Conservation (phyloP, 2,113 vertebrate species). For the Ornithorhynchus anatinus region DNA sequence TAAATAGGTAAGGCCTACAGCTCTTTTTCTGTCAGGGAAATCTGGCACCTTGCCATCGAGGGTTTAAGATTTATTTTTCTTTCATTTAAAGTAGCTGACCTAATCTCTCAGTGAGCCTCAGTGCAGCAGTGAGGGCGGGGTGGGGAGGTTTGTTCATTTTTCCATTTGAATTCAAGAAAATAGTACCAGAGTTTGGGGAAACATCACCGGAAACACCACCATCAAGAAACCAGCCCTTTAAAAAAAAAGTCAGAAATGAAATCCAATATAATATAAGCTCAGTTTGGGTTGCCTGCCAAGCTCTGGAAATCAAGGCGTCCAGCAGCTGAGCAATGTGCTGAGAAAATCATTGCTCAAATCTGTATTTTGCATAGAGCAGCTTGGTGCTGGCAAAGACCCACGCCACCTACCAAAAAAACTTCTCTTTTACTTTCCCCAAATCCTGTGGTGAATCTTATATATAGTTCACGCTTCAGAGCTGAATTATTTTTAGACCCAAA, state of each 20-base stretch:
- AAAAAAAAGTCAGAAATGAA: background rate
- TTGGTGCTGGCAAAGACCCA: background rate
- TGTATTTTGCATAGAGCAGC: background rate
- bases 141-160: background rate
- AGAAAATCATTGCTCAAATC: background rate
- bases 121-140: background rate
- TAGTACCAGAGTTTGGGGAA: background rate
- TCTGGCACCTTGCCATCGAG: background rate
- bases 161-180: background rate
- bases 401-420: too few species aligned
- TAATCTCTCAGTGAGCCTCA: background rate
- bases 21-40: background rate
- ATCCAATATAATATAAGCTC: background rate
- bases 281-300: background rate
- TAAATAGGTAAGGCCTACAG: accelerated
- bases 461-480: background rate
- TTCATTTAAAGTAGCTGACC: background rate
- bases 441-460: background rate
- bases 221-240: too few species aligned
- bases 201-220: background rate
- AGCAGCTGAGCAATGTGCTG: background rate
- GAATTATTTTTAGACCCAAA: background rate
- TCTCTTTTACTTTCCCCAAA: background rate
- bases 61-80: background rate
- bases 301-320: background rate